Base-by-base conservation (phyloP, 2,797 vertebrate species). In the Lateolabrax maculatus region DNA sequence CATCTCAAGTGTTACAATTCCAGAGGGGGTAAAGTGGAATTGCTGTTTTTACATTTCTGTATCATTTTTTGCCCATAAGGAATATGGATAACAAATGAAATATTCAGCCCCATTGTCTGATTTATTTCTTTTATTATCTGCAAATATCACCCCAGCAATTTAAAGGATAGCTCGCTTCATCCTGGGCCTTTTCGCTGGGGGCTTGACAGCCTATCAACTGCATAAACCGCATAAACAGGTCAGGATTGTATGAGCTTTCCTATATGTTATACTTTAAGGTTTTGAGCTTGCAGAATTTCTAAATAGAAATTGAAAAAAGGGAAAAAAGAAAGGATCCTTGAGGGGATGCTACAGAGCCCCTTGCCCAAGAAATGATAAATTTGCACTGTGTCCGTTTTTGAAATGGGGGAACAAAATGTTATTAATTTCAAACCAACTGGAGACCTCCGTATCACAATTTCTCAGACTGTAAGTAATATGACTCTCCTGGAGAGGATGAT, bases 11-110 rank as follows among this genome's bases (percentile, higher is more conserved):
- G 94, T 90, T 93, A 89, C 90, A 92, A 84, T 92, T 95, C 95
- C 95, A 94, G 93, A 92, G 95, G 95, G 96, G 91, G 65, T 68
- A 91, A 89, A 92, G 94, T 57, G 86, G 94, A 96, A 95, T 95
- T 95, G 95, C 95, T 94, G 94, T 94, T 95, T 97, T 96, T 96
- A 95, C 93, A 93, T 96, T 96, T 97, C 93, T 95, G 94, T 94
- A 94, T 95, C 92, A 93, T 95, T 94, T 93, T 94, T 94, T 95
- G 95, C 96, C 96, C 95, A 95, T 95, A 96, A 97, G 97, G 96
- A 97, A 96, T 96, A 95, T 95, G 92, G 96, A 95, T 96, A 97
- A 96, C 95, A 97, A 97, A 97, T 97, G 96, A 96, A 97, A 97
- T 96, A 97, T 93, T 96, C 95, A 94, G 95, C 91, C 95, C 94